These are phyloP conservation scores for Habrosyne pyritoides DNA, from an alignment of 2,888 invertebrate species.

Conservation along the genomic window DNA sequence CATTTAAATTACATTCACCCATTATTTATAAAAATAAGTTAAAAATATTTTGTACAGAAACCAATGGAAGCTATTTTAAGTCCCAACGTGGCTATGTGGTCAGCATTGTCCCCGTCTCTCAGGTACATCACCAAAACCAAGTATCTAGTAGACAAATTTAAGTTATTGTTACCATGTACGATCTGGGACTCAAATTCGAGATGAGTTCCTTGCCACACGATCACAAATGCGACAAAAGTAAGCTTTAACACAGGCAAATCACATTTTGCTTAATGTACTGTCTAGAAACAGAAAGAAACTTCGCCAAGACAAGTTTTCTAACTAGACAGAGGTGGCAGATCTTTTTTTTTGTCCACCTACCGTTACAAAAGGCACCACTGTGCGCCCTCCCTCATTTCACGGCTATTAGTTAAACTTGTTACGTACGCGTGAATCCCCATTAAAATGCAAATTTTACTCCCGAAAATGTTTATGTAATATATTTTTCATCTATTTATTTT, in stretches of 20 bases:
- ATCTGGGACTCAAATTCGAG: no score
- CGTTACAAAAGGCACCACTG: slow-evolving; percentile 26
- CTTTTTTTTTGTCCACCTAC: slow-evolving; percentile 20
- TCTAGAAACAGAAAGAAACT: background rate
- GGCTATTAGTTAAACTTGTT: slow-evolving; percentile 81
- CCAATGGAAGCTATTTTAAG: no score
- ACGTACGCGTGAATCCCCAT: slow-evolving; percentile 78
- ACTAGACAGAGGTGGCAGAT: slow-evolving; percentile 14
- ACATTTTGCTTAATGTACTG: background rate
- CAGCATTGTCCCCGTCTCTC: no score
- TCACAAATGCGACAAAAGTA: no score
- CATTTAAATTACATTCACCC: no score
- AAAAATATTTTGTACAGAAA: no score
- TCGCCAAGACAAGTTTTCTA: slow-evolving; percentile 15
- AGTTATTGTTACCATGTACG: no score
- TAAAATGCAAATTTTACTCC: slow-evolving; percentile 82
- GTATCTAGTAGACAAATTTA: no score
- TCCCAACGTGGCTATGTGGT: no score
- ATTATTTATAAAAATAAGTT: no score
- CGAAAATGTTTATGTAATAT: slow-evolving; percentile 75
- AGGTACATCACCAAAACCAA: no score
- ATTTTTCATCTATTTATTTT: slow-evolving; percentile 59
- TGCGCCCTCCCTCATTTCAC: slow-evolving; percentile 71
- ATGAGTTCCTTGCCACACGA: no score
- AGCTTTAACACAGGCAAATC: background rate